These are phyloP conservation scores for Hyposoter didymator DNA, from an alignment of 2,888 invertebrate species.

Conservation along the genomic window DNA sequence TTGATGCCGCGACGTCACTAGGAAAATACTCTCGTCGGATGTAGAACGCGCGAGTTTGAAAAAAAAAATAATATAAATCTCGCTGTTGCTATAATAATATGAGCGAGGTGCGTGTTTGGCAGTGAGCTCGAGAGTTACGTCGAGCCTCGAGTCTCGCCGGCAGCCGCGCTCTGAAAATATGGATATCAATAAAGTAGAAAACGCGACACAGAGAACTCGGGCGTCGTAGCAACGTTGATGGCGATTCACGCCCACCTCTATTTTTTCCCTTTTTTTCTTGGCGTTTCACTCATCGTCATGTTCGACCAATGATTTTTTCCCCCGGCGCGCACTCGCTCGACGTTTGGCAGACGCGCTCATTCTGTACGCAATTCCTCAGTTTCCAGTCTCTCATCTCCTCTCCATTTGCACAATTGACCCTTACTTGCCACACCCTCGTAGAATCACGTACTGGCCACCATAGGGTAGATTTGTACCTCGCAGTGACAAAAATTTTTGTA, in stretches of 20 bases:
- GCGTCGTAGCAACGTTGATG: slow-evolving; percentile 18
- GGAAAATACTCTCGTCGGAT: neutral
- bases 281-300: neutral
- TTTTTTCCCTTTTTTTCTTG: slow-evolving; percentile 43
- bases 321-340: neutral
- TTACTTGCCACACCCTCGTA: no score
- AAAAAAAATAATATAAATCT: neutral
- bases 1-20: neutral
- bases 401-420: neutral
- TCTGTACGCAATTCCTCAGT: neutral
- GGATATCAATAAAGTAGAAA: slow-evolving; percentile 32
- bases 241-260: slow-evolving; percentile 41
- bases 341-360: neutral
- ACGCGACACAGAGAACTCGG: neutral
- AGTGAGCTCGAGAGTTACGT: neutral
- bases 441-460: no score
- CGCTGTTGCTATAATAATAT: neutral
- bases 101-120: slow-evolving; percentile 2
- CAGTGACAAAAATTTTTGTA: no score
- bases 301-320: slow-evolving; percentile 8
- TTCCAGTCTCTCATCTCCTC: slow-evolving; percentile 45
- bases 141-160: slow-evolving; percentile 16
- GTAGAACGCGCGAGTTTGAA: neutral
- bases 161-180: slow-evolving; percentile 6
- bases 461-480: no score